phyloP scores from a whole-genome alignment of 2,888 invertebrate species.

The Torymus auratus region DNA sequence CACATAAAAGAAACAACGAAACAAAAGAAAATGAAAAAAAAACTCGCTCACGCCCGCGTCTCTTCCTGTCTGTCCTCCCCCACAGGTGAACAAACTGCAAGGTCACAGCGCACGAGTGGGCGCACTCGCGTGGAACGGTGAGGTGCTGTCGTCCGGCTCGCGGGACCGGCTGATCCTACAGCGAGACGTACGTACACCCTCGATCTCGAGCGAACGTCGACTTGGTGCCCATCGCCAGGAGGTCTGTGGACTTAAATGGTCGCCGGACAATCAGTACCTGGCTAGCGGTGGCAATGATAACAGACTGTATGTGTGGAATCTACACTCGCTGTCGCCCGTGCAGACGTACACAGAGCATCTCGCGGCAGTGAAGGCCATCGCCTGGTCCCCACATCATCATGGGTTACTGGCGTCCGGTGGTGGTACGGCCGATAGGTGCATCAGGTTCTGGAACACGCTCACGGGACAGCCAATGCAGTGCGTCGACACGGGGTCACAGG shows the following conservation, averaged over 20 bases:
- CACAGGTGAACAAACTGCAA: slow-evolving; percentile 90
- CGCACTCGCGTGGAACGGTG: slow-evolving; percentile 98
- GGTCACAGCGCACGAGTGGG: slow-evolving; percentile 96
- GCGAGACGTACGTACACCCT: slow-evolving; percentile 92
- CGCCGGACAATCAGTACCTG: slow-evolving; percentile 96
- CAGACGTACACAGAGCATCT: slow-evolving; percentile 98
- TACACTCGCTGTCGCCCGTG: slow-evolving; percentile 91
- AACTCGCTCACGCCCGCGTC: no score
- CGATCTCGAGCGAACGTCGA: slow-evolving; percentile 85
- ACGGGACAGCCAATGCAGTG: slow-evolving; percentile 99
- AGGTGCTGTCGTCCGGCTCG: slow-evolving; percentile 95
- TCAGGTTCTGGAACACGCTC: slow-evolving; percentile 98
- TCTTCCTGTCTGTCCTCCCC: neutral
- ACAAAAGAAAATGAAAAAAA: no score
- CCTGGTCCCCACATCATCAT: slow-evolving; percentile 99
- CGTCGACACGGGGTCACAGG: slow-evolving; percentile 97
- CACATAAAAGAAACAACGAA: no score
- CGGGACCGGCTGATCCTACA: slow-evolving; percentile 95
- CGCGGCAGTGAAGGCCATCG: slow-evolving; percentile 98
- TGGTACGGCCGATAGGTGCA: slow-evolving; percentile 99
- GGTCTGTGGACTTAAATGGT: slow-evolving; percentile 99
- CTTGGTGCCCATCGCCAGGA: slow-evolving; percentile 97
- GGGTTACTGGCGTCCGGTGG: slow-evolving; percentile 97
- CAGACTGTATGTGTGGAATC: slow-evolving; percentile 93
- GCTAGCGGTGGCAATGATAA: slow-evolving; percentile 99